phyloP scores from a whole-genome alignment of 2,888 invertebrate species.

The Cephus nigrinus region DNA sequence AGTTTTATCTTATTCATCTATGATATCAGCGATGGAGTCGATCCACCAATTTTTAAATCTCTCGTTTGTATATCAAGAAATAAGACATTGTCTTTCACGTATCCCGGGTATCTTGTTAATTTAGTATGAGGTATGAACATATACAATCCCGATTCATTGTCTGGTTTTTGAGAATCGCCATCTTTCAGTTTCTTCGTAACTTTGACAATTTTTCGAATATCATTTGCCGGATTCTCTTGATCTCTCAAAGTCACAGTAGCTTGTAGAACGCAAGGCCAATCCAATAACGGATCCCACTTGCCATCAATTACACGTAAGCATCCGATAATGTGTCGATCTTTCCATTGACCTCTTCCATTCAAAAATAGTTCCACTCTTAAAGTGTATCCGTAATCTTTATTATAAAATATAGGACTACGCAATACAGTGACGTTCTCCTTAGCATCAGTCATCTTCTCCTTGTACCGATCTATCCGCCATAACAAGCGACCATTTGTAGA shows the following conservation, averaged over 20 bases:
- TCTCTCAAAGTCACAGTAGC: constrained; percentile 76
- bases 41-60: constrained; percentile 25
- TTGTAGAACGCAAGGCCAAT: constrained; percentile 79
- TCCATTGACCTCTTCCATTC: constrained; percentile 83
- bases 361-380: constrained; percentile 77
- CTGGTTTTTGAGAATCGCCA: constrained; percentile 28
- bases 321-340: constrained; percentile 77
- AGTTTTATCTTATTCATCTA: neutral
- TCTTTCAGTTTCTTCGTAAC: constrained; percentile 30
- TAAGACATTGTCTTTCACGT: constrained; percentile 72
- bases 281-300: constrained; percentile 77
- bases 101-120: constrained; percentile 71
- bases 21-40: constrained; percentile 11
- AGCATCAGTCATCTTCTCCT: constrained; percentile 75
- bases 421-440: constrained; percentile 74
- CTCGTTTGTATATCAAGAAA: constrained; percentile 71
- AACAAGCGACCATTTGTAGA: constrained; percentile 70
- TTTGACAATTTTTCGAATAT: constrained; percentile 63
- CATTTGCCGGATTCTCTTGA: constrained; percentile 68
- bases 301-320: constrained; percentile 77
- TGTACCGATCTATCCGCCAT: constrained; percentile 78
- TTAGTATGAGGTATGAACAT: constrained; percentile 77
- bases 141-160: constrained; percentile 61
- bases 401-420: constrained; percentile 77
- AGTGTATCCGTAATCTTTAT: constrained; percentile 80